Percentiles rank a stretch among this genome's conserved stretches.
Evolutionary conservation across 2,113 vertebrate genomes (phyloP).

Genomic region (Ictalurus punctatus): DNA sequence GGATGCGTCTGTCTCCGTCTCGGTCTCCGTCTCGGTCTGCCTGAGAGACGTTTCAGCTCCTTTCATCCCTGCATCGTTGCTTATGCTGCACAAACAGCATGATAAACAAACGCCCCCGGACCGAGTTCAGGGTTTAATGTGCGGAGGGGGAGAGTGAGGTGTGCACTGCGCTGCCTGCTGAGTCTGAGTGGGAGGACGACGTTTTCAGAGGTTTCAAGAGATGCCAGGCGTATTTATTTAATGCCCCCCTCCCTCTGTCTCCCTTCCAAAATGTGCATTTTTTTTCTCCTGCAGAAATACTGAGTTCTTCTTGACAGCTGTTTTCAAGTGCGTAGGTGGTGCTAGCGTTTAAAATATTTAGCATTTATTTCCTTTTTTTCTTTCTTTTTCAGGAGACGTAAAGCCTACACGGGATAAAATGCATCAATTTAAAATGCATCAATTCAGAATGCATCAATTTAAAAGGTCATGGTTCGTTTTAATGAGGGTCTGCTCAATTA

Average conservation of each 20-base stretch:
- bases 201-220: constrained; percentile 36
- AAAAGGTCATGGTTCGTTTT: neutral
- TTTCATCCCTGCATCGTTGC: constrained; percentile 28
- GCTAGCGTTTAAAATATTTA: neutral
- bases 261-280: constrained; percentile 9
- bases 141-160: constrained; percentile 29
- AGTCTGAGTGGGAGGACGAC: constrained; percentile 47
- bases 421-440: neutral
- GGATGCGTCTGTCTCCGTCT: constrained; percentile 13
- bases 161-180: constrained; percentile 28
- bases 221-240: constrained; percentile 45
- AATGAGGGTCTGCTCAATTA: neutral
- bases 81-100: constrained; percentile 41
- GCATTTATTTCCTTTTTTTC: neutral
- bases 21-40: neutral
- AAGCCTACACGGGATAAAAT: neutral
- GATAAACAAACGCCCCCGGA: constrained; percentile 52
- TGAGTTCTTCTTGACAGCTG: constrained; percentile 23
- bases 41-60: constrained; percentile 22
- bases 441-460: neutral
- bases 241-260: constrained; percentile 27
- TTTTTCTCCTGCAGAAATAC: constrained; percentile 25
- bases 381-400: neutral
- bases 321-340: neutral
- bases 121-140: constrained; percentile 31